These are phyloP conservation scores for Drosophila tripunctata DNA, from an alignment of 2,888 invertebrate species.

Conservation along the genomic window DNA sequence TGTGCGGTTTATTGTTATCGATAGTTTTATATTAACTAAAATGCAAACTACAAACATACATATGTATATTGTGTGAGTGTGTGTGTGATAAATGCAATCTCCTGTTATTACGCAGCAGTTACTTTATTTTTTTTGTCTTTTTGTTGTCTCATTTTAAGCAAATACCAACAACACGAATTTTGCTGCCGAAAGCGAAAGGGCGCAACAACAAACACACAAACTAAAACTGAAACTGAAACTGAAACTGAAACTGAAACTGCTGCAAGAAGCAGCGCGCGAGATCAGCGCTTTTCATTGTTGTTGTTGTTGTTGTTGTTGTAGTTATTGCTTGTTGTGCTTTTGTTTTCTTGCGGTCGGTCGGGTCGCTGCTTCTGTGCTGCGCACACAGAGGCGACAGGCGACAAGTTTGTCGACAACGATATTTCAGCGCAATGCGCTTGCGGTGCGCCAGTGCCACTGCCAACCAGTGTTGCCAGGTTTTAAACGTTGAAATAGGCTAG, in stretches of 20 bases:
- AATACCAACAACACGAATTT: conserved; percentile 52
- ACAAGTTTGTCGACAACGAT: conserved; percentile 53
- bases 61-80: background rate
- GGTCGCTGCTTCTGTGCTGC: conserved; percentile 31
- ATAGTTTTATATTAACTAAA: too few species aligned
- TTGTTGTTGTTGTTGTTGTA: conserved; percentile 26
- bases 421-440: conserved; percentile 17
- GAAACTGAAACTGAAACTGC: conserved; percentile 55
- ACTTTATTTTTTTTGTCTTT: conserved; percentile 21
- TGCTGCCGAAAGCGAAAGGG: conserved; percentile 77
- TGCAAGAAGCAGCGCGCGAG: conserved; percentile 47
- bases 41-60: too few species aligned
- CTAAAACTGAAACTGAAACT: background rate
- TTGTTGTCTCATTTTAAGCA: conserved; percentile 22
- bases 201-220: conserved; percentile 36
- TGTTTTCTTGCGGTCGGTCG: conserved; percentile 43
- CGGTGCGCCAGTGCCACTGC: too few species aligned
- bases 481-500: too few species aligned
- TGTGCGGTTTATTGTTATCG: conserved; percentile 23
- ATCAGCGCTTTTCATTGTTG: conserved; percentile 26
- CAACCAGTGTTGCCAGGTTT: too few species aligned
- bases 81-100: conserved; percentile 26
- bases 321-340: conserved; percentile 32
- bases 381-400: conserved; percentile 51
- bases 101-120: conserved; percentile 52